Conservation (phyloP, 2,113 vertebrate genomes). For the Prinia subflava region DNA sequence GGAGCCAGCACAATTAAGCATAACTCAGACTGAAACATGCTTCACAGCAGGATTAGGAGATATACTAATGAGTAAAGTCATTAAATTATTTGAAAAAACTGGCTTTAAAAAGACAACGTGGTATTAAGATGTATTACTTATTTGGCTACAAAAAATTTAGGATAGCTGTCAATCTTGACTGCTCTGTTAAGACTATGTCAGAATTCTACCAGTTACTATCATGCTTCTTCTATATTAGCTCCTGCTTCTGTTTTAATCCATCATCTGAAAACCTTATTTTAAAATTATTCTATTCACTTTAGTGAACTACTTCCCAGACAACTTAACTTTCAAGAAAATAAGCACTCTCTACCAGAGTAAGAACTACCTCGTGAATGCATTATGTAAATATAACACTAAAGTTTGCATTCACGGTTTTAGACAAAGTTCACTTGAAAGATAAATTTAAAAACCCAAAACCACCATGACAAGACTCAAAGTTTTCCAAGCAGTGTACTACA, state of each 20-base stretch:
- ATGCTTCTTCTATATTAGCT: background rate
- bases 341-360: background rate
- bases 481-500: background rate
- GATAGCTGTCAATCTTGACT: background rate
- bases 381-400: background rate
- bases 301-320: background rate
- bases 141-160: background rate
- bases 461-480: background rate
- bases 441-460: background rate
- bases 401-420: background rate
- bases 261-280: background rate
- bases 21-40: background rate
- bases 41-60: background rate
- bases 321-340: background rate
- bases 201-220: background rate
- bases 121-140: background rate
- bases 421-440: background rate
- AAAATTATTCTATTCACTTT: background rate
- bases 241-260: background rate
- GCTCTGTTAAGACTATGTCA: background rate
- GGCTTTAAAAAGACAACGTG: background rate
- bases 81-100: background rate
- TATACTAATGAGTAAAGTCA: background rate
- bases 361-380: fast-evolving
- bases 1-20: background rate